Conservation (phyloP, 2,113 vertebrate genomes). For the Mellivora capensis region DNA sequence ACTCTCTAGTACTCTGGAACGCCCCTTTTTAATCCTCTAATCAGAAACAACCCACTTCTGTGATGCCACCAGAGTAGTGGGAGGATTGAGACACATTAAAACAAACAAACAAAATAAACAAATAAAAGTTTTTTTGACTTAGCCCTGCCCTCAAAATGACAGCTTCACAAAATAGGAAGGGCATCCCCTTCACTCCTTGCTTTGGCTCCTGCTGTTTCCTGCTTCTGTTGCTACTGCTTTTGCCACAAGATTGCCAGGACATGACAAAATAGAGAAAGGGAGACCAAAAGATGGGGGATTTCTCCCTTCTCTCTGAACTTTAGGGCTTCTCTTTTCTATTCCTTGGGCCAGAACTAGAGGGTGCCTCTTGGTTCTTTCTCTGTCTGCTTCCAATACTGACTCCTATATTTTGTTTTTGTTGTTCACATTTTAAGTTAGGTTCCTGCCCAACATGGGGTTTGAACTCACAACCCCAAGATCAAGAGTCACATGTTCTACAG, state of each 20-base stretch:
- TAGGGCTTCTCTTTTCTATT: background rate
- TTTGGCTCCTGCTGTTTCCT: background rate
- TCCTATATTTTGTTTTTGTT: background rate
- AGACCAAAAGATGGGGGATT: background rate
- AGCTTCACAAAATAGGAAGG: background rate
- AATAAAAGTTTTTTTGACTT: background rate
- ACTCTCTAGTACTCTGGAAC: background rate
- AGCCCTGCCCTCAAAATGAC: background rate
- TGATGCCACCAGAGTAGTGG: too few species aligned
- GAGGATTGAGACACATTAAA: background rate
- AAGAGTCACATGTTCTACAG: background rate
- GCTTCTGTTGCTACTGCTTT: background rate
- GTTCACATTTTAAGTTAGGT: background rate
- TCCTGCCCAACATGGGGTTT: background rate
- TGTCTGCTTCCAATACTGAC: background rate
- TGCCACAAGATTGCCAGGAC: background rate
- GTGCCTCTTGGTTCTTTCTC: background rate
- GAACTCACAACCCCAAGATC: background rate
- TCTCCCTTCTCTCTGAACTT: background rate
- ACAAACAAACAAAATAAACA: background rate
- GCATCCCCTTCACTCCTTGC: rapidly evolving
- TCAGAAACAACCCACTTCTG: background rate
- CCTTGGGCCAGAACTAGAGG: background rate
- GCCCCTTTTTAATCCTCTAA: background rate
- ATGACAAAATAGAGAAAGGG: background rate